These are phyloP conservation scores for Drosophila falleni DNA, from an alignment of 2,888 invertebrate species.

Conservation along the genomic window DNA sequence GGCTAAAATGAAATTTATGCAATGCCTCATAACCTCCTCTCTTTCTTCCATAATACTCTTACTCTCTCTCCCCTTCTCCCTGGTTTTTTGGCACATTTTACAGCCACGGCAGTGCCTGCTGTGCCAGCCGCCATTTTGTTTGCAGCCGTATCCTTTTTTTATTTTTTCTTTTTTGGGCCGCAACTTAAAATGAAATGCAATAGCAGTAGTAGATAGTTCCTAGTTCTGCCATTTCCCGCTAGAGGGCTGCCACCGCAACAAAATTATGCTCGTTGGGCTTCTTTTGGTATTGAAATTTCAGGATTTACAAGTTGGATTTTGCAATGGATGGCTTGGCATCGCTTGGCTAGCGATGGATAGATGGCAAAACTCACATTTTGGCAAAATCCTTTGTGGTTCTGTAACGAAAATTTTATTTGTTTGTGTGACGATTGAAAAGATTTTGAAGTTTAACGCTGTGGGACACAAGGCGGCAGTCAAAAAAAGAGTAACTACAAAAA, in stretches of 20 bases:
- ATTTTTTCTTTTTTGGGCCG: conserved; percentile 16
- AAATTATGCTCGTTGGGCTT: conserved; percentile 72
- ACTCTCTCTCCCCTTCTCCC: neutral
- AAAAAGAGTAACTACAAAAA: neutral
- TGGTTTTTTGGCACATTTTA: conserved; percentile 51
- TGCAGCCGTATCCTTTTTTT: conserved; percentile 47
- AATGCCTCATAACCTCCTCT: conserved; percentile 23
- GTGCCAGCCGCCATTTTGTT: conserved; percentile 64
- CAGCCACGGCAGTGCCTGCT: conserved; percentile 48
- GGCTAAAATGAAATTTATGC: conserved; percentile 68
- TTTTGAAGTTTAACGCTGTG: conserved; percentile 23
- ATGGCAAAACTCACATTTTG: conserved; percentile 8
- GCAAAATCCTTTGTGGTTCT: conserved; percentile 33
- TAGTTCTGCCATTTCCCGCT: conserved; percentile 1
- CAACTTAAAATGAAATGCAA: conserved; percentile 71
- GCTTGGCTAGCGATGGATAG: conserved; percentile 15
- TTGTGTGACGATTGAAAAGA: neutral
- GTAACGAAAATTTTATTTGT: conserved; percentile 1
- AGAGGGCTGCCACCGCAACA: conserved; percentile 21
- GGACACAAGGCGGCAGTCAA: neutral
- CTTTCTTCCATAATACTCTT: neutral
- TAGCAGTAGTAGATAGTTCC: conserved; percentile 28
- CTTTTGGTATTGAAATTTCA: conserved; percentile 71
- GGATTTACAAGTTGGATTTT: conserved; percentile 52
- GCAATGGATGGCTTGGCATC: conserved; percentile 36